Percentiles rank a stretch among this genome's conserved stretches.
Evolutionary conservation across 2,113 vertebrate species (phyloP).

Genomic region (Percopsis transmontana): DNA sequence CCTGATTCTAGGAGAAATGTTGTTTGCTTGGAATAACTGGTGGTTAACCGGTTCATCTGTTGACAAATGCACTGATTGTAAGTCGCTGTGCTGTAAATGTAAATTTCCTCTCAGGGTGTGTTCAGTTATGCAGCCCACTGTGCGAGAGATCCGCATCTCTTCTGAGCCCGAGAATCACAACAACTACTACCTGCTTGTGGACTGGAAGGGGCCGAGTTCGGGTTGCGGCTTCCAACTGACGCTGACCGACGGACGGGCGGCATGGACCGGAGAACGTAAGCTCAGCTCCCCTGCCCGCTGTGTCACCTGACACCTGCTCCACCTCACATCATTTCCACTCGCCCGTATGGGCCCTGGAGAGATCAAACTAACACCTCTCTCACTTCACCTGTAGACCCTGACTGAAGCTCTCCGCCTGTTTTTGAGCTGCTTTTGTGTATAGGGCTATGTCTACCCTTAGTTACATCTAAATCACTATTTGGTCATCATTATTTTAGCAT

Average conservation of each 20-base stretch:
- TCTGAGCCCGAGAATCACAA: constrained; percentile 72
- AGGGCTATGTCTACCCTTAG: too few relatives aligned
- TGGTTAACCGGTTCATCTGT: too few relatives aligned
- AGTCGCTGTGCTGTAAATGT: too few relatives aligned
- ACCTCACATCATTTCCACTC: not conserved
- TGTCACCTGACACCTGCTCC: not conserved
- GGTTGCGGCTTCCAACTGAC: constrained; percentile 81
- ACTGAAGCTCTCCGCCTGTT: too few relatives aligned
- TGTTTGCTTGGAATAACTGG: too few relatives aligned
- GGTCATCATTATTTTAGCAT: too few relatives aligned
- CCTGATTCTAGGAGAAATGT: too few relatives aligned
- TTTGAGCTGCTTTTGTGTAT: too few relatives aligned
- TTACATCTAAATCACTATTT: too few relatives aligned
- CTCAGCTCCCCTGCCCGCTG: not conserved
- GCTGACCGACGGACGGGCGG: constrained; percentile 84
- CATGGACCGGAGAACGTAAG: constrained; percentile 90
- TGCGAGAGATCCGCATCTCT: constrained; percentile 79
- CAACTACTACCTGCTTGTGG: constrained; percentile 84
- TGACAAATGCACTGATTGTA: too few relatives aligned
- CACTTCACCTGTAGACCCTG: constrained; percentile 11
- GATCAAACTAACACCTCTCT: not conserved
- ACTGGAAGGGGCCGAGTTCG: constrained; percentile 81
- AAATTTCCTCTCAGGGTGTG: not conserved
- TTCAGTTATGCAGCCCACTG: constrained; percentile 80
- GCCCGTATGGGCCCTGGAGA: constrained; percentile 15